phyloP scores from a whole-genome alignment of 1,140 invertebrate species.

The Drosophila ohnishii region DNA sequence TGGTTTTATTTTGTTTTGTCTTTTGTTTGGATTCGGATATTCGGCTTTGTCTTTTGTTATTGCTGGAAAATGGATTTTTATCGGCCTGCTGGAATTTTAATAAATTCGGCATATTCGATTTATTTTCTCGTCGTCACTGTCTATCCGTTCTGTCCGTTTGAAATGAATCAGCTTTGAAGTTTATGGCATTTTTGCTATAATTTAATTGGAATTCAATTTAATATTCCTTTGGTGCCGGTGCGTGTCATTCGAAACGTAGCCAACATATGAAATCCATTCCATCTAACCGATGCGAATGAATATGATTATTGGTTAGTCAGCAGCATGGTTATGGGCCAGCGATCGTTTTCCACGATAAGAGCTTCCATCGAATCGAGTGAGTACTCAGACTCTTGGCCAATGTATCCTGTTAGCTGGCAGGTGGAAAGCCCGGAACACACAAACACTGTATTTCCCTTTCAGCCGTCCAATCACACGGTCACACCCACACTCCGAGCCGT shows the following conservation, averaged over 20 bases:
- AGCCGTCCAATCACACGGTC: conserved; percentile 3
- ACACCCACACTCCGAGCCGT: conserved; percentile 8
- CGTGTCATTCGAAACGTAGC: conserved; percentile 27
- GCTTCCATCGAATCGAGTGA: conserved; percentile 23
- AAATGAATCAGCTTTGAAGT: conserved; percentile 38
- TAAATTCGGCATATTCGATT: conserved; percentile 42
- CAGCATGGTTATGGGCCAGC: conserved; percentile 16
- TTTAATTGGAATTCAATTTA: conserved; percentile 41
- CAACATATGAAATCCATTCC: conserved; percentile 13
- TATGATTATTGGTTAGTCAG: conserved; percentile 20
- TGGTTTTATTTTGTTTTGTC: conserved; percentile 26
- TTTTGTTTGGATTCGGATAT: conserved; percentile 25
- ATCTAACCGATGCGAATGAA: conserved; percentile 4
- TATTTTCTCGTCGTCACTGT: conserved; percentile 12
- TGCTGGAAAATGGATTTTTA: conserved; percentile 43
- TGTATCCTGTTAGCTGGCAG: conserved; percentile 30
- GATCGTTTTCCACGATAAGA: conserved; percentile 33
- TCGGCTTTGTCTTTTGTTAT: conserved; percentile 27
- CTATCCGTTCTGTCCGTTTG: conserved; percentile 1
- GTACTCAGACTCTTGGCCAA: conserved; percentile 1
- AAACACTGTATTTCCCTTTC: conserved; percentile 2
- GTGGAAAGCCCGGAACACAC: conserved; percentile 34
- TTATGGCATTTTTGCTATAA: conserved; percentile 28
- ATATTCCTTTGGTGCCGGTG: conserved; percentile 27
- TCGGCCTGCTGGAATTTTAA: conserved; percentile 33